Base-by-base conservation (phyloP, 2,113 vertebrate genomes). In the Sinocyclocheilus anophthalmus region DNA sequence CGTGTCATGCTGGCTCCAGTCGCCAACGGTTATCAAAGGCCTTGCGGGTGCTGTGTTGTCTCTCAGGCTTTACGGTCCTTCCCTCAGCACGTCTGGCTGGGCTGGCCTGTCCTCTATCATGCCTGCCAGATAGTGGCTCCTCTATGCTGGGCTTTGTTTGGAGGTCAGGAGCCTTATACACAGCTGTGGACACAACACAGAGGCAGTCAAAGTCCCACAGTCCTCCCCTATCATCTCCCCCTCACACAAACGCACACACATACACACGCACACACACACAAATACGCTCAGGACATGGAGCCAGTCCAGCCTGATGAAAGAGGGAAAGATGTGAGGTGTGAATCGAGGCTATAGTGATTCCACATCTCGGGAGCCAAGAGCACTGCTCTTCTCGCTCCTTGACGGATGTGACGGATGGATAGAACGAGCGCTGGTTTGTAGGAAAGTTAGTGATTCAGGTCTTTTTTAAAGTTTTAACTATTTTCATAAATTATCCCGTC, bases 161-260 rank as follows among this genome's bases (percentile, higher is more conserved):
- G 88, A 80, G 88, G 88, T 89, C 88, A 87, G 85, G 79, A 85
- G 88, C 88, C 82, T 89, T 83, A 87, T 83, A 87, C 85, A 85
- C 88, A 89, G 88, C 88, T 89, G 88, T 89, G 88, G 85, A 87
- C 85, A 85, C 85, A 87, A 89, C 88, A 89, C 85, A 89, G 88
- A 86, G 83, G 84, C 85, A 87, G 77, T 89, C 88, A 87, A 70
- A 86, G 85, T 76, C 82, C 69, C 76, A 84, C 81, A 88, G 88
- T 77, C 85, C 61, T 82, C 39, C 61, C 61, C 79, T 76, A 82
- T 87, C 88, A 82, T 87, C 72, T 85, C 72, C 10, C 76, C 59
- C 79, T 86, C 65, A 70, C 87, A 85, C 61, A 82, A 80, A 83
- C 39, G 1, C 39, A 37, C 39, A 39, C 39, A 39, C 39, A 39